These are phyloP conservation scores for Escarpia spicata DNA, from an alignment of 2,888 invertebrate genomes.

Conservation along the genomic window DNA sequence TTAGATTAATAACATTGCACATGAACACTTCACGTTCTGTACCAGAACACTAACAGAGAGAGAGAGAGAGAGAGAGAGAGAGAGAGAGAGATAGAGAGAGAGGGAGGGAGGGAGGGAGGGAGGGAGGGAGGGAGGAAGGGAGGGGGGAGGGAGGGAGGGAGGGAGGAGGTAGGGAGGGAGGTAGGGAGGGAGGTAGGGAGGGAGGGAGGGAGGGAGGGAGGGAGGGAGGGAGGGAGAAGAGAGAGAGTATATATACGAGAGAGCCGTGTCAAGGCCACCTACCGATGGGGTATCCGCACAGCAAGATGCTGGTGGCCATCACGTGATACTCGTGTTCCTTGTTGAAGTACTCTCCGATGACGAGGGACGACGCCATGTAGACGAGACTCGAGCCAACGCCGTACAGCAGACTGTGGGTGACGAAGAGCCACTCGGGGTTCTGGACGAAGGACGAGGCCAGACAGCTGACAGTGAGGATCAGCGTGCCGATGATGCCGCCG, in stretches of 20 bases:
- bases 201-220: too few relatives aligned
- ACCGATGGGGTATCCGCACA: slow-evolving; percentile 53
- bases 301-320: slow-evolving; percentile 51
- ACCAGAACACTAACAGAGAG: neutral
- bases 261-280: neutral
- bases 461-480: slow-evolving; percentile 45
- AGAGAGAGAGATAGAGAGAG: slow-evolving; percentile 7
- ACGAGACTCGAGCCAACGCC: slow-evolving; percentile 50
- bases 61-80: neutral
- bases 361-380: slow-evolving; percentile 51
- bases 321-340: slow-evolving; percentile 50
- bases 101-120: slow-evolving; percentile 22
- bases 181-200: too few relatives aligned
- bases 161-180: too few relatives aligned
- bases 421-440: slow-evolving; percentile 48
- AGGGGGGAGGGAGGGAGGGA: too few relatives aligned
- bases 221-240: too few relatives aligned
- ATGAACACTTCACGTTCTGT: too few relatives aligned
- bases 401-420: slow-evolving; percentile 47
- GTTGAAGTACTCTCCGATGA: slow-evolving; percentile 53
- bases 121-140: too few relatives aligned
- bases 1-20: too few relatives aligned
- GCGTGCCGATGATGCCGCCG: slow-evolving; percentile 44
- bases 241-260: too few relatives aligned
- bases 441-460: slow-evolving; percentile 46